Evolutionary conservation across 2,113 vertebrate species (phyloP).

Genomic region (Gavia stellata): DNA sequence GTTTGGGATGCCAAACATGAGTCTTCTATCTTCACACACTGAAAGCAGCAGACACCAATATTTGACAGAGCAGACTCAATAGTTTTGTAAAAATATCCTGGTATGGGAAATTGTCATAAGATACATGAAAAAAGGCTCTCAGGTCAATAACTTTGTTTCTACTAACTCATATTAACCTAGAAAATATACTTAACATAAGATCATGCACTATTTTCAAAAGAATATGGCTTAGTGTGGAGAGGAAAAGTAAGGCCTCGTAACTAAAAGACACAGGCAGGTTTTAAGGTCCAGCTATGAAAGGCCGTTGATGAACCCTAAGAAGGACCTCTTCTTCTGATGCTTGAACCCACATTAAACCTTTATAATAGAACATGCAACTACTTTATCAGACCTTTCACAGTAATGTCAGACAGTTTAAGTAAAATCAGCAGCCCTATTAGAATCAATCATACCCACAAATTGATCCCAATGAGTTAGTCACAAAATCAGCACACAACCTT

Average conservation of each 20-base stretch:
- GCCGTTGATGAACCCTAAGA: background rate
- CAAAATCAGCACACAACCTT: background rate
- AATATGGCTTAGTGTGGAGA: background rate
- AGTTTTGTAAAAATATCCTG: background rate
- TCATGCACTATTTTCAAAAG: background rate
- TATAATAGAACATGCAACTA: background rate
- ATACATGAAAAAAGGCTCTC: background rate
- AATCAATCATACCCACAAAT: background rate
- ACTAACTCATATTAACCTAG: background rate
- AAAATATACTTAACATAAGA: background rate
- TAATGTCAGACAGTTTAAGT: background rate
- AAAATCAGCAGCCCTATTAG: background rate
- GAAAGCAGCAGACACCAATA: background rate
- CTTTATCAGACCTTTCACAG: background rate
- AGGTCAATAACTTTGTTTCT: background rate
- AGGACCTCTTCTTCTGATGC: background rate
- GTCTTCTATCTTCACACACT: background rate
- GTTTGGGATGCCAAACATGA: background rate
- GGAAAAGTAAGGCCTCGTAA: background rate
- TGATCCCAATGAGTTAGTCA: background rate
- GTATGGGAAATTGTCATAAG: background rate
- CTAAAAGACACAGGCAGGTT: background rate
- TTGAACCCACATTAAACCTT: rapidly evolving
- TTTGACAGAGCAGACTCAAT: background rate
- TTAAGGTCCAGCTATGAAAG: background rate